Conservation (phyloP, 1,140 invertebrate species). For the Drosophila kanapiae region DNA sequence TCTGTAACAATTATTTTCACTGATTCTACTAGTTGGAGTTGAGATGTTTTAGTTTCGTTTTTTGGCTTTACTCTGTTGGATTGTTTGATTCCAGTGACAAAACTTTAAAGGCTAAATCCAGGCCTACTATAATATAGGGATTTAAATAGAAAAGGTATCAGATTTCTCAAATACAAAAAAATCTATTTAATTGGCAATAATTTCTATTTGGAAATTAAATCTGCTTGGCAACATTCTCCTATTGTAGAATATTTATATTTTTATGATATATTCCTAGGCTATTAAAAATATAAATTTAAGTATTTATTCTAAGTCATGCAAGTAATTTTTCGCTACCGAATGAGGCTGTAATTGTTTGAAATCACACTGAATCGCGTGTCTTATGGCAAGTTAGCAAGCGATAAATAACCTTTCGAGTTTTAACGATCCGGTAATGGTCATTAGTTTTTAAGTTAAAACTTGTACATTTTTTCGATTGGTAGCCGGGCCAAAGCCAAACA, state of each 20-base stretch:
- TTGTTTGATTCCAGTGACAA: background rate
- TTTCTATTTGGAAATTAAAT: background rate
- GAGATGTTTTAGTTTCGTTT: background rate
- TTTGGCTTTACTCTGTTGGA: conserved; percentile 8
- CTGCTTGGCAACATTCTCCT: too few species aligned
- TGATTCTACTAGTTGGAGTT: conserved; percentile 9
- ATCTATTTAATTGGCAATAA: too few species aligned
- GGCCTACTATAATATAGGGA: too few species aligned
- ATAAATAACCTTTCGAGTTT: conserved; percentile 30
- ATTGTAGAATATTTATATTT: background rate
- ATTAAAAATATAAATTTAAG: too few species aligned
- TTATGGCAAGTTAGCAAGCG: conserved; percentile 6
- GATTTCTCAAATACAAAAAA: too few species aligned
- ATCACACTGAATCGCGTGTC: conserved; percentile 10
- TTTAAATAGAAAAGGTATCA: background rate
- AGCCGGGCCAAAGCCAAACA: background rate
- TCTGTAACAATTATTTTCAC: conserved; percentile 36
- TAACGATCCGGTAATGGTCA: conserved; percentile 6
- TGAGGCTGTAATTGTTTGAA: conserved; percentile 1
- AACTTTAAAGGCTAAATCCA: background rate
- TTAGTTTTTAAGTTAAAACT: background rate
- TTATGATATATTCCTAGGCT: background rate
- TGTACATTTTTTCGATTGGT: background rate
- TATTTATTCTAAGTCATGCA: background rate
- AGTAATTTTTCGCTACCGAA: background rate